Conservation (phyloP, 2,888 invertebrate genomes). For the Chelonus formosanus region DNA sequence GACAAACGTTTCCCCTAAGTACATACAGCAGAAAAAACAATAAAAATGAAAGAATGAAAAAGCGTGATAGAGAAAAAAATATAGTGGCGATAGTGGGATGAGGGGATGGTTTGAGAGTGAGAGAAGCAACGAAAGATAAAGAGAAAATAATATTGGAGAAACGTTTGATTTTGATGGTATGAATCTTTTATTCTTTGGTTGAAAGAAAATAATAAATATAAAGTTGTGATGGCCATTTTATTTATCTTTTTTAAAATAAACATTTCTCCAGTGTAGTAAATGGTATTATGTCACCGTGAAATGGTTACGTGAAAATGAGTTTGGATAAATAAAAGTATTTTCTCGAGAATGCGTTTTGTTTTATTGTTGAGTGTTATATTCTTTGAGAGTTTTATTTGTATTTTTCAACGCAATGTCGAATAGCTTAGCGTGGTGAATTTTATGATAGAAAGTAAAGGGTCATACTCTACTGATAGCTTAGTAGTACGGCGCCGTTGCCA, state of each 20-base stretch:
- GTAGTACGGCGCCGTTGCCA: slow-evolving; percentile 16
- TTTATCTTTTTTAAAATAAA: too few species aligned
- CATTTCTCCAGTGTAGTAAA: too few species aligned
- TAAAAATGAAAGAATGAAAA: too few species aligned
- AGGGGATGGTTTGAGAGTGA: slow-evolving; percentile 22
- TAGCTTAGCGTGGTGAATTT: slow-evolving; percentile 23
- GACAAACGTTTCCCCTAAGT: too few species aligned
- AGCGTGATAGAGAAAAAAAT: slow-evolving; percentile 22
- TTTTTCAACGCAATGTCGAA: slow-evolving; percentile 9
- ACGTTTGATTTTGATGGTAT: slow-evolving; percentile 32
- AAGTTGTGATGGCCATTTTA: background rate
- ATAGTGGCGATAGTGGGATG: slow-evolving; percentile 21
- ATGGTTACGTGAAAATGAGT: too few species aligned
- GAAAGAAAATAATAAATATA: background rate
- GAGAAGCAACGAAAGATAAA: slow-evolving; percentile 15
- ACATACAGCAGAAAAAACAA: too few species aligned
- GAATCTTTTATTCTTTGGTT: too few species aligned
- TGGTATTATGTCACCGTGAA: too few species aligned
- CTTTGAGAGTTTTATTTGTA: background rate
- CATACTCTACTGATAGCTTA: slow-evolving; percentile 17
- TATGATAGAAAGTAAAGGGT: slow-evolving; percentile 19
- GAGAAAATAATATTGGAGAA: slow-evolving; percentile 26
- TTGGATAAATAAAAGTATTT: too few species aligned
- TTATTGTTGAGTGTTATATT: slow-evolving; percentile 15
- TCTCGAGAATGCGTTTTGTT: background rate